Percentiles rank a stretch among this genome's conserved stretches.
Evolutionary conservation across 2,888 invertebrate species (phyloP).

Genomic region (Tuta absoluta): DNA sequence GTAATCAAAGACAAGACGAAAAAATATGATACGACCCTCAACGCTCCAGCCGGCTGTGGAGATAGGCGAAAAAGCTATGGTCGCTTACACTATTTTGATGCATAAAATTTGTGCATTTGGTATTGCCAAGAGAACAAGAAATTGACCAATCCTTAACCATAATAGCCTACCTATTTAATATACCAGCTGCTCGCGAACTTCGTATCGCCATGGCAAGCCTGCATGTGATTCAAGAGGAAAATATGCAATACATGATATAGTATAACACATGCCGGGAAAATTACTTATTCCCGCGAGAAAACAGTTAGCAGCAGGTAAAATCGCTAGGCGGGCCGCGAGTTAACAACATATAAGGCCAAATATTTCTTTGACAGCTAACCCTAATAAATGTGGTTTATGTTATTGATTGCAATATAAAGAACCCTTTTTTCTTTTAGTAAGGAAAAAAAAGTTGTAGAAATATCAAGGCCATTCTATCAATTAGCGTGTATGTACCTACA

Average conservation of each 20-base stretch:
- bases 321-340: too few species aligned
- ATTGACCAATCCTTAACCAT: too few species aligned
- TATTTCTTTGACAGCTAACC: constrained; percentile 25
- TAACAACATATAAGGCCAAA: constrained; percentile 28
- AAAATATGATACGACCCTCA: constrained; percentile 39
- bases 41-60: constrained; percentile 45
- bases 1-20: constrained; percentile 38
- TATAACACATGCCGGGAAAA: neutral
- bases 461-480: constrained; percentile 17
- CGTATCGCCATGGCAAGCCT: too few species aligned
- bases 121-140: too few species aligned
- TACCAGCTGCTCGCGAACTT: too few species aligned
- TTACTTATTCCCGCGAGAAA: too few species aligned
- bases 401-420: constrained; percentile 19
- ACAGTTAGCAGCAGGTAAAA: too few species aligned
- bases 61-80: neutral
- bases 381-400: constrained; percentile 22
- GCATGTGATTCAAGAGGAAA: too few species aligned
- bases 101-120: too few species aligned
- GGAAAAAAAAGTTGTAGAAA: constrained; percentile 7
- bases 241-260: too few species aligned
- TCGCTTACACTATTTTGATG: too few species aligned
- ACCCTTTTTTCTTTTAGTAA: constrained; percentile 19
- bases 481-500: neutral
- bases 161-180: too few species aligned